These are phyloP conservation scores for Hirtodrosophila cameraria DNA, from an alignment of 2,888 invertebrate species.

Conservation along the genomic window DNA sequence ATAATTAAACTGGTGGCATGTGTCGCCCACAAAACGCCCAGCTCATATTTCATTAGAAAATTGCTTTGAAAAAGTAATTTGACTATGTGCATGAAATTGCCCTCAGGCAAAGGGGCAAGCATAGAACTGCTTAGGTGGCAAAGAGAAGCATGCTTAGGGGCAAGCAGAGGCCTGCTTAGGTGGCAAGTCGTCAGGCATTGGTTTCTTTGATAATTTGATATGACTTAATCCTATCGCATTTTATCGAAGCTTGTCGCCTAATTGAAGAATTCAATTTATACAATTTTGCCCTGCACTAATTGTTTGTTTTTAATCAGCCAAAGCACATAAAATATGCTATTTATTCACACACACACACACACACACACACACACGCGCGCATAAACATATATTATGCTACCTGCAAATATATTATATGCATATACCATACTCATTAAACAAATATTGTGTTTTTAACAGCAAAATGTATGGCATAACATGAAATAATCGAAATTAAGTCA, in stretches of 20 bases:
- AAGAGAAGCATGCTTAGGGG: neutral
- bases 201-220: conserved; percentile 51
- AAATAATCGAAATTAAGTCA: conserved; percentile 60
- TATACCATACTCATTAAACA: conserved; percentile 42
- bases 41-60: conserved; percentile 47
- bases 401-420: conserved; percentile 17
- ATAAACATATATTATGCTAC: conserved; percentile 6
- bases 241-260: conserved; percentile 44
- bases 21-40: neutral
- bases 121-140: neutral
- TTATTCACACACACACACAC: conserved; percentile 36
- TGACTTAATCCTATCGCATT: conserved; percentile 15
- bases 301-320: conserved; percentile 73
- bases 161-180: neutral
- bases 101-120: neutral
- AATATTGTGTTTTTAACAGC: conserved; percentile 47
- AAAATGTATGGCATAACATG: conserved; percentile 30
- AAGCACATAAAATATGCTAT: conserved; percentile 65
- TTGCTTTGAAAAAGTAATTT: conserved; percentile 48
- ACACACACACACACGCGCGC: conserved; percentile 3
- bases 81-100: conserved; percentile 32
- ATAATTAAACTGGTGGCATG: conserved; percentile 20
- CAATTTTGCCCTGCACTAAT: conserved; percentile 41
- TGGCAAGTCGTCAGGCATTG: neutral
- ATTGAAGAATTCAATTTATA: conserved; percentile 66